phyloP scores from a whole-genome alignment of 1,140 invertebrate genomes.

The Drosophila equinoxialis region DNA sequence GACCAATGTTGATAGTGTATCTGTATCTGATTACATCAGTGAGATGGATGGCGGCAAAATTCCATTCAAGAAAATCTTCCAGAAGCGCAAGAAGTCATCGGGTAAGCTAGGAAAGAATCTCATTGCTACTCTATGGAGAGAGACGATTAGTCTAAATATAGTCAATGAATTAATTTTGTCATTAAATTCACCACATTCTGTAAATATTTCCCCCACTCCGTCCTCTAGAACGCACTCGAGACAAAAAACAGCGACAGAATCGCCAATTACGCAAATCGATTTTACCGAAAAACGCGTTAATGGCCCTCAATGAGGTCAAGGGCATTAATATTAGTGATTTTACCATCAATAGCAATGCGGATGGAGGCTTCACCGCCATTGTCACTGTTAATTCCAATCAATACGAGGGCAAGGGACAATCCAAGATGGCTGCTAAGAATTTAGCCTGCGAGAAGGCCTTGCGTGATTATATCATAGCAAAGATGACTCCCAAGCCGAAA shows the following conservation, averaged over 20 bases:
- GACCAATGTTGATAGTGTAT: background rate
- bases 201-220: background rate
- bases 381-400: conserved; percentile 74
- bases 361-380: conserved; percentile 75
- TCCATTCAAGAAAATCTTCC: conserved; percentile 79
- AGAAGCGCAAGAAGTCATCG: conserved; percentile 79
- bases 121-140: background rate
- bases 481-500: conserved; percentile 84
- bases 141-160: too few relatives aligned
- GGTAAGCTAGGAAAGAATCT: conserved; percentile 44
- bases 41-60: conserved; percentile 52
- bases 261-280: conserved; percentile 87
- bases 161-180: too few relatives aligned
- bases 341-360: conserved; percentile 66
- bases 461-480: conserved; percentile 87
- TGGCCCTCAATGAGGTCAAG: conserved; percentile 93
- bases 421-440: conserved; percentile 85
- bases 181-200: background rate
- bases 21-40: background rate
- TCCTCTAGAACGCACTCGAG: conserved; percentile 73
- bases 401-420: conserved; percentile 83
- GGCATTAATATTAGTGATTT: conserved; percentile 80
- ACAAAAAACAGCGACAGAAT: conserved; percentile 87
- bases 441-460: conserved; percentile 89
- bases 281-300: conserved; percentile 92